Base-by-base conservation (phyloP, 1,140 invertebrate species). In the Hypothenemus hampei region DNA sequence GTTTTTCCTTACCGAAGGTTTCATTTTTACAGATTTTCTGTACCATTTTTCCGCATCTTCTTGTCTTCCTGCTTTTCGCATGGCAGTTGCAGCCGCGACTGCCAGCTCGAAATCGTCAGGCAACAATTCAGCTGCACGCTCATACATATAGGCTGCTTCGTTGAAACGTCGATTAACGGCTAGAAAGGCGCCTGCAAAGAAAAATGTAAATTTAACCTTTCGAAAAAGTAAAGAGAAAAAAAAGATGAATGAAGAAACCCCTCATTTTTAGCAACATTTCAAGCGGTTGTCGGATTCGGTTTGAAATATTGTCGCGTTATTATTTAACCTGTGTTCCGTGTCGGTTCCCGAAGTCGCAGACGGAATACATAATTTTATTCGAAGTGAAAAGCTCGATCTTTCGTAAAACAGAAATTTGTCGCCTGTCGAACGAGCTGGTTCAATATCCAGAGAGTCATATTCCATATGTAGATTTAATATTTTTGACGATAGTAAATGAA, bases 11-110 rank as follows among this genome's bases (percentile, higher is more conserved):
- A 90, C 89, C 66, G 79, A 68, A 40, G 86, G 86, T 69, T 80
- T 79, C 3, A 89, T 69, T n/a, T 70, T 68, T 1, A 82, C 79
- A 6, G 86, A 86, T 68, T 82, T 79, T 44, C 84, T 77, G 73
- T 96, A 97, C 81, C 87, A 90, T 26, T 79, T 71, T 67, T 96
- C 93, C 0, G 93, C 91, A 50, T 87, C 83, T 8, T 78, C 73
- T 59, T 87, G 86, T 22, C 85, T 78, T 18, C 85, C 82, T 8
- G 87, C 81, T 64, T 91, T 83, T 45, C 91, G 75, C 57, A 95
- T 75, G 0, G 89, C 86, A 21, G 89, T 89, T 11, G 92, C 93
- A 8, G 91, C 88, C 29, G 87, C 86, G 51, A 94, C 87, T 10
- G 89, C 80, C 15, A 91, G 74, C 41, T 91, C 84, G 68, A 91